A percentile compares a stretch with the other conserved stretches of the same genome.
phyloP scores from a whole-genome alignment of 1,140 invertebrate species.

The Mactra quadrangularis region DNA sequence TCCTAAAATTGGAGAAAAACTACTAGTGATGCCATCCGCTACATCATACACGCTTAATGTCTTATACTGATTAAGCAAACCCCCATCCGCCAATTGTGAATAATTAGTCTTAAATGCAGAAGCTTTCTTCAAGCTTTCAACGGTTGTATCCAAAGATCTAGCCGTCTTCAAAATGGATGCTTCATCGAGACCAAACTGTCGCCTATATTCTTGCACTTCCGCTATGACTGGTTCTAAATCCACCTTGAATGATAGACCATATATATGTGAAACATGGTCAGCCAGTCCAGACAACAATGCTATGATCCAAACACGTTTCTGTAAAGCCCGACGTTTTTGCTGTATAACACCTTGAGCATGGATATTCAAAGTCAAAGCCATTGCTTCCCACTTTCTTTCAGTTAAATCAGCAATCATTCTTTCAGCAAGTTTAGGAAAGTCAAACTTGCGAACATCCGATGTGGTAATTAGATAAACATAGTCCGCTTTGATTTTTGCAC shows the following conservation, averaged over 20 bases:
- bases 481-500: slow-evolving; percentile 47
- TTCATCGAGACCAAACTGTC: slow-evolving; percentile 53
- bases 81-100: slow-evolving; percentile 44
- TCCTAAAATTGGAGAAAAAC: slow-evolving; percentile 51
- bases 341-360: slow-evolving; percentile 44
- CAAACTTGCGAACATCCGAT: slow-evolving; percentile 53
- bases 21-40: slow-evolving; percentile 44
- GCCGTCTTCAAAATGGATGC: slow-evolving; percentile 37
- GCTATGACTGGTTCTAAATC: slow-evolving; percentile 43
- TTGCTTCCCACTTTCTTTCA: slow-evolving; percentile 50
- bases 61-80: slow-evolving; percentile 39
- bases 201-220: slow-evolving; percentile 50
- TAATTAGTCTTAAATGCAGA: slow-evolving; percentile 57
- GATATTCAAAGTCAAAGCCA: slow-evolving; percentile 42
- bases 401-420: slow-evolving; percentile 35
- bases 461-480: slow-evolving; percentile 46
- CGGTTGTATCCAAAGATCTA: slow-evolving; percentile 34
- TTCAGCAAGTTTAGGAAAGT: slow-evolving; percentile 44
- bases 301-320: slow-evolving; percentile 58
- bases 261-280: slow-evolving; percentile 30
- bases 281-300: slow-evolving; percentile 42
- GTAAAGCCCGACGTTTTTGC: slow-evolving; percentile 42
- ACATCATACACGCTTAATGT: slow-evolving; percentile 53
- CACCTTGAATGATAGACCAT: slow-evolving; percentile 44
- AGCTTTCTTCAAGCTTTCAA: slow-evolving; percentile 50